A percentile compares a stretch with the other conserved stretches of the same genome.
Evolutionary conservation across 92 coral and sea anemone species (phyloP).

Genomic region (Zoanthus gigantus): DNA sequence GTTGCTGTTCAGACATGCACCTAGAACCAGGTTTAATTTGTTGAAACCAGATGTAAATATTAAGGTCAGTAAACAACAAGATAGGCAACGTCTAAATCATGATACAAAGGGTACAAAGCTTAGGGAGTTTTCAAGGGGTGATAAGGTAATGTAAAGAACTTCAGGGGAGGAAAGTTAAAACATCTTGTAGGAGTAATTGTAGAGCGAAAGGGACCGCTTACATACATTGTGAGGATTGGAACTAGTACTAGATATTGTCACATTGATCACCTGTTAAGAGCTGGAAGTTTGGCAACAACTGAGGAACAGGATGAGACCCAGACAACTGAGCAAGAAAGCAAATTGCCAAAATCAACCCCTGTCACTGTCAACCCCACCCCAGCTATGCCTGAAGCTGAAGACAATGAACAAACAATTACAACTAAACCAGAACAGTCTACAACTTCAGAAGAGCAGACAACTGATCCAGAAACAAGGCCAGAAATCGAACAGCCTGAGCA

Average conservation of each 20-base stretch:
- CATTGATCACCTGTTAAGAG: conserved; percentile 4
- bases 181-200: conserved; percentile 2
- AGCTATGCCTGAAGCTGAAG: conserved; percentile 31
- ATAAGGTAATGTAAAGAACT: background rate
- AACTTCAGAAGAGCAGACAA: conserved; percentile 25
- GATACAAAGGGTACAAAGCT: conserved; percentile 4
- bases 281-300: conserved; percentile 1
- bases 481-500: conserved; percentile 26
- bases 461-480: conserved; percentile 30
- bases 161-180: conserved; percentile 7
- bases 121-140: conserved; percentile 5
- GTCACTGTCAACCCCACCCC: conserved; percentile 32
- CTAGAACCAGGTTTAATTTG: background rate
- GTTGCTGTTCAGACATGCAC: conserved; percentile 14
- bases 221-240: background rate
- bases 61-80: no score
- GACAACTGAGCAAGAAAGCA: background rate
- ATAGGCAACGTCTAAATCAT: no score
- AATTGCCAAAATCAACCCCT: background rate
- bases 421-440: conserved; percentile 18
- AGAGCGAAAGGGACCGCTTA: background rate
- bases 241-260: background rate
- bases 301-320: background rate
- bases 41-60: background rate
- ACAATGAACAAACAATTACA: conserved; percentile 18